These are phyloP conservation scores for Benthosema pterotum DNA, from an alignment of 2,797 vertebrate genomes.

Conservation along the genomic window DNA sequence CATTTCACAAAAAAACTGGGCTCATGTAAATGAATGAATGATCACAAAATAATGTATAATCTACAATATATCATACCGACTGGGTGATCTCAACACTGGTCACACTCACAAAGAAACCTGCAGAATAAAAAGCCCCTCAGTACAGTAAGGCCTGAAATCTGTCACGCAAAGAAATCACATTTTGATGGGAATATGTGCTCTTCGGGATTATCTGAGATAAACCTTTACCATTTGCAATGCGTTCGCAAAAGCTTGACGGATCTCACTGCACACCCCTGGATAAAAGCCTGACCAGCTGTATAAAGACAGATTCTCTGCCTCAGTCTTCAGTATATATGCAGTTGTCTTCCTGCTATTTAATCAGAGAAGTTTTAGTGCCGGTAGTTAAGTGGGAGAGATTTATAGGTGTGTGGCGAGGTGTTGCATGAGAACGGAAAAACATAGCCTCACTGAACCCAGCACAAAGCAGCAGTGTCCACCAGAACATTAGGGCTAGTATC, in stretches of 20 bases:
- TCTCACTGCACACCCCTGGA: conserved; percentile 46
- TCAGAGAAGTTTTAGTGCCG: conserved; percentile 72
- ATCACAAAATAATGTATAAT: background rate
- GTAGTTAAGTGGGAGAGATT: conserved; percentile 72
- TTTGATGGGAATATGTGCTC: no score
- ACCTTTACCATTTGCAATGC: conserved; percentile 34
- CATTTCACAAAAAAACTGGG: no score
- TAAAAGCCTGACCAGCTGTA: conserved; percentile 50
- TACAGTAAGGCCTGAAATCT: conserved; percentile 21
- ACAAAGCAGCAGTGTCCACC: conserved; percentile 33
- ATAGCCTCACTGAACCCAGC: conserved; percentile 55
- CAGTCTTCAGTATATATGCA: conserved; percentile 59
- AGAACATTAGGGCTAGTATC: background rate
- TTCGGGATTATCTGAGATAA: background rate
- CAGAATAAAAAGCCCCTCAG: background rate
- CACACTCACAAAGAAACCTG: conserved; percentile 39
- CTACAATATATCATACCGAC: conserved; percentile 32
- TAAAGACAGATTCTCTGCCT: conserved; percentile 60
- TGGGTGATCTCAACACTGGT: conserved; percentile 47
- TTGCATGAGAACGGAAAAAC: conserved; percentile 77
- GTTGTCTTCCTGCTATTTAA: conserved; percentile 71
- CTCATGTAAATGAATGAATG: no score
- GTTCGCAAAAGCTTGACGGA: conserved; percentile 40
- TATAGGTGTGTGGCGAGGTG: conserved; percentile 66
- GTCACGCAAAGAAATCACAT: background rate